phyloP scores from a whole-genome alignment of 2,113 vertebrate species.

The Tauraco erythrolophus region DNA sequence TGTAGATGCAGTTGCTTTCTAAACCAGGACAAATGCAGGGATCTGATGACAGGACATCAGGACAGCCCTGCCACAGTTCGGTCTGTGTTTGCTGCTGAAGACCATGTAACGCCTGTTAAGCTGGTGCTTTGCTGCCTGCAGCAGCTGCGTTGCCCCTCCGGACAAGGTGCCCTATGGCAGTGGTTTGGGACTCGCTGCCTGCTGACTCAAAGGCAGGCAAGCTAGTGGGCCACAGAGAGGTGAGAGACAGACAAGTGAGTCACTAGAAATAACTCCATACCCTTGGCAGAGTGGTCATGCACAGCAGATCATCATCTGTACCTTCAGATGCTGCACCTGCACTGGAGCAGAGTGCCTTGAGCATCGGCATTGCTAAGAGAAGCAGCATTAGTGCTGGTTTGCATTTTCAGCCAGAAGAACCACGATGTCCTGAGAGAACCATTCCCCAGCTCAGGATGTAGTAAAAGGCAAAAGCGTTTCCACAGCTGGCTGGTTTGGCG shows the following conservation, averaged over 20 bases:
- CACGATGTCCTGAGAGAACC: background rate
- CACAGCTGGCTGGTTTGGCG: background rate
- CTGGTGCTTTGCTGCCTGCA: background rate
- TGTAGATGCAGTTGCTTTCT: background rate
- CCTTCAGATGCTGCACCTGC: too few relatives aligned
- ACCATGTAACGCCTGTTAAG: too few relatives aligned
- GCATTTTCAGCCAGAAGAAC: background rate
- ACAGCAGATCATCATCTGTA: too few relatives aligned
- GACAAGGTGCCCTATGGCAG: too few relatives aligned
- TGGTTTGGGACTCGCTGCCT: background rate
- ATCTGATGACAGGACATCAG: background rate
- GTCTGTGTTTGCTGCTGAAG: background rate
- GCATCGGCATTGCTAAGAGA: fast-evolving
- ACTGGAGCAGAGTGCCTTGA: fast-evolving
- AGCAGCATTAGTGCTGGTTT: background rate
- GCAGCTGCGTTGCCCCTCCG: background rate
- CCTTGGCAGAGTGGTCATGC: too few relatives aligned
- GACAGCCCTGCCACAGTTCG: background rate
- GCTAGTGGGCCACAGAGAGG: background rate
- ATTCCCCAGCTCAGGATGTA: background rate
- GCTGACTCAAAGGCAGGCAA: background rate
- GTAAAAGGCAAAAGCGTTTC: background rate
- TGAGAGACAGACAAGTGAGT: background rate
- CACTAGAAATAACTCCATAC: too few relatives aligned
- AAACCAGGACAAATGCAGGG: fast-evolving